Conservation (phyloP, 2,888 invertebrate species). For the Tanaodytes sp. region DNA sequence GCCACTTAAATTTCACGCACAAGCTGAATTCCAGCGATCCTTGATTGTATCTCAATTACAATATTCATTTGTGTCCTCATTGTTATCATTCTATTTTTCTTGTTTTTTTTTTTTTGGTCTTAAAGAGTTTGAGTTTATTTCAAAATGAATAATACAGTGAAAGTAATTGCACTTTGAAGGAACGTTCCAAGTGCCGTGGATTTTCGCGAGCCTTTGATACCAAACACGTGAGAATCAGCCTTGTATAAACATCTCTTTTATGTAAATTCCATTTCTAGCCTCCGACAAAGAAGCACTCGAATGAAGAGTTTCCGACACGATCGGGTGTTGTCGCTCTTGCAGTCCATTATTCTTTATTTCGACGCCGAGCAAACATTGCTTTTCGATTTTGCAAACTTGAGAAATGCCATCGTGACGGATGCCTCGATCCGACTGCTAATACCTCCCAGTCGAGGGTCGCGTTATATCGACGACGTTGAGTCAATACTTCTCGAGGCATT, state of each 20-base stretch:
- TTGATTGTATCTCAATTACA: too few relatives aligned
- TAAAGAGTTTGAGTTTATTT: too few relatives aligned
- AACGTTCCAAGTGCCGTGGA: too few relatives aligned
- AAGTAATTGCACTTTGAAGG: too few relatives aligned
- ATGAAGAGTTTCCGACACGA: conserved; percentile 51
- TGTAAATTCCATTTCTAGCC: conserved; percentile 52
- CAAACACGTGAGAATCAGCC: conserved; percentile 37
- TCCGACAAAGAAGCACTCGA: conserved; percentile 51
- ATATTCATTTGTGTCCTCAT: too few relatives aligned
- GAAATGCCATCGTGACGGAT: conserved; percentile 49
- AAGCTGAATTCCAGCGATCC: too few relatives aligned
- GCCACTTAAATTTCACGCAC: too few relatives aligned
- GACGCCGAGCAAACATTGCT: conserved; percentile 49
- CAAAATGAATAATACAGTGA: too few relatives aligned
- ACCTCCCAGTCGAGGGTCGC: conserved; percentile 32
- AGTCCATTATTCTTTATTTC: conserved; percentile 53
- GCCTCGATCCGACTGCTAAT: conserved; percentile 48
- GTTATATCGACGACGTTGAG: conserved; percentile 42
- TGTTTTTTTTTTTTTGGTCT: too few relatives aligned
- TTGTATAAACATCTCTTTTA: conserved; percentile 49
- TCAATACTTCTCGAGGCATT: conserved; percentile 39
- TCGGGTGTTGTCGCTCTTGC: conserved; percentile 46
- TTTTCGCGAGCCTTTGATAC: conserved; percentile 47
- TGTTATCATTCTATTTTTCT: too few relatives aligned
- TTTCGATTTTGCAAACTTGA: conserved; percentile 51